Base-by-base conservation (phyloP, 1,140 invertebrate species). In the Lepeophtheirus salmonis region DNA sequence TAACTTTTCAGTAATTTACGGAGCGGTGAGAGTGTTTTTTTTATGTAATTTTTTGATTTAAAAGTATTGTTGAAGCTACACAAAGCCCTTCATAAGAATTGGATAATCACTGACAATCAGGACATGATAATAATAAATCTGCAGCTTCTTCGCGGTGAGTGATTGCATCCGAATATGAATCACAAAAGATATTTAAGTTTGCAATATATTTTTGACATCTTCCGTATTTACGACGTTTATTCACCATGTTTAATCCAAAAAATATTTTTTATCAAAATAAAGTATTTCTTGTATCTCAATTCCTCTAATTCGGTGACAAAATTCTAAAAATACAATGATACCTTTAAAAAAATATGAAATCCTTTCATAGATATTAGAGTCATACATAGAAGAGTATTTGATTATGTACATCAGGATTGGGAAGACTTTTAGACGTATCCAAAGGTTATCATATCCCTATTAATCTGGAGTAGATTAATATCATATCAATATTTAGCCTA, bases 91-190 rank as follows among this genome's bases (percentile, higher is more conserved):
- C 88, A 68, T 84, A 65, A 79, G 83, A 62, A 78, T 77, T 86
- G 61, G 83, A 90, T 49, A 95, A 74, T 90, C 91, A 96, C 0
- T 95, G 71, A 79, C 86, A 90, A 73, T 97, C 91, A 67, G 89
- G 90, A 0, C 89, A 84, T 41, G 84, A 78, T 70, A 85, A 83
- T 12, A 97, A 72, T 62, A 81, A 83, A 65, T 89, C 88, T 3
- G 81, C 77, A 17, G 89, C 83, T 58, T 83, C 82, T 67, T 82
- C 79, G 68, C 95, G 96, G 68, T 89, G 78, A 59, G 78, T 79
- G 6, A 95, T 73, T 49, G 89, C 86, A 66, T 95, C 90, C 2
- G 77, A 73, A 49, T 84, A 77, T 13, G 92, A 70, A 0, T 89
- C 89, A 24, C 87, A 83, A 73, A 94, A 87, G 23, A 96, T 72